A percentile compares a stretch with the other conserved stretches of the same genome.
Evolutionary conservation across 2,888 invertebrate genomes (phyloP).

Genomic region (Prenolepis imparis): DNA sequence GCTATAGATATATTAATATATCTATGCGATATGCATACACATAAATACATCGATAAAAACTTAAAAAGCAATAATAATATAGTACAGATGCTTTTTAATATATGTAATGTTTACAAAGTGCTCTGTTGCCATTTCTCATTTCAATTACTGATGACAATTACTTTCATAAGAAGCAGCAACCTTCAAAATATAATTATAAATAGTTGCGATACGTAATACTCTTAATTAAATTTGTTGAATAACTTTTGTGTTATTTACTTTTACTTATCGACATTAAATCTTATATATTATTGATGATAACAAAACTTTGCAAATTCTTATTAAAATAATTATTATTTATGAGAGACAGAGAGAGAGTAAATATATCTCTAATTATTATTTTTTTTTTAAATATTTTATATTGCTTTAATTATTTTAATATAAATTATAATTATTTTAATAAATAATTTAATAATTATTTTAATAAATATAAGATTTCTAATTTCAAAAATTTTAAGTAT

Average conservation of each 20-base stretch:
- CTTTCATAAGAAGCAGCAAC: background rate
- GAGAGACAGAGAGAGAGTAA: no score
- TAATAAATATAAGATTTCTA: slow-evolving; percentile 7
- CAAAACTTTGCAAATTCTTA: slow-evolving; percentile 23
- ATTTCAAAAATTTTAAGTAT: slow-evolving; percentile 22
- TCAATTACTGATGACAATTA: background rate
- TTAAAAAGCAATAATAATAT: background rate
- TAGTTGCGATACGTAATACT: slow-evolving; percentile 21
- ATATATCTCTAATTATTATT: background rate
- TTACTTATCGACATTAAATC: slow-evolving; percentile 11
- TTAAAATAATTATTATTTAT: slow-evolving; percentile 26
- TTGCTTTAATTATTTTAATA: background rate
- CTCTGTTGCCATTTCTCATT: background rate
- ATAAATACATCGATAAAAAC: background rate
- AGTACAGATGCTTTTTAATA: background rate
- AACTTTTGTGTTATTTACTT: background rate
- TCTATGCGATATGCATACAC: background rate
- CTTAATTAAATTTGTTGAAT: slow-evolving; percentile 3
- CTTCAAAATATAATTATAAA: background rate
- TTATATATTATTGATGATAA: background rate
- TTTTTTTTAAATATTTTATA: background rate
- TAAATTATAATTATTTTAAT: no score
- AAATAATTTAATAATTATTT: background rate
- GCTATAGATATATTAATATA: no score
- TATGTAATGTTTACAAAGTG: background rate